Base-by-base conservation (phyloP, 2,888 invertebrate genomes). In the Caenorhabditis doughertyi region DNA sequence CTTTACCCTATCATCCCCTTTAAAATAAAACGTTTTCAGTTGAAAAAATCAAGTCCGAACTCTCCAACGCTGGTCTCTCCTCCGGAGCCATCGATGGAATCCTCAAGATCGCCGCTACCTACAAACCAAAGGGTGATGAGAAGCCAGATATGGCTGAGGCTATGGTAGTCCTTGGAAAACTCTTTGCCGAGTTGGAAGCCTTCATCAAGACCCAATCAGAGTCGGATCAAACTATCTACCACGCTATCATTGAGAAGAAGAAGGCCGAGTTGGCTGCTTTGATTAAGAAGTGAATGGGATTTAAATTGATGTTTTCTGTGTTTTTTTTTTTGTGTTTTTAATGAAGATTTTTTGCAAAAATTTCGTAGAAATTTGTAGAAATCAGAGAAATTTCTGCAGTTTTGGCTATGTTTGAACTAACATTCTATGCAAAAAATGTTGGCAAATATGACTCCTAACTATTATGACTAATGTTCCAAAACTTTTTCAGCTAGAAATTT, bases 151-250 rank as follows among this genome's bases (percentile, higher is more conserved):
- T 49, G 35, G 51, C 65, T 29, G 21, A 65, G 47, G 65, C 51
- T n/a, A 16, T 51, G 16, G 51, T 11, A 8, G 13, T 32, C 11
- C 32, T 65, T 13, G 29, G 29, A 21, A 65, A 65, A 21, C 35
- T 65, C 4, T 65, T 65, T n/a, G 65, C 32, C 8, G 74, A 74
- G 44, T 49, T 67, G 3, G 79, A 79, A 8, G 25, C 44, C 4
- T 79, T 55, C 55, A 79, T 79, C 62, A 62, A 70, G 64, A 79
- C 79, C 3, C 64, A 44, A 44, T 62, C 79, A 9, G 62, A 27
- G 11, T 55, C 68, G 49, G 79, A 79, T 35, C 70, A 79, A 47
- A 56, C 55, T 29, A 62, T 71, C 47, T 79, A 79, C 23, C 53
- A 60, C 16, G 64, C 18, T 4, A 71, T 70, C 32, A 25, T 79